Conservation (phyloP, 2,888 invertebrate species). For the Rotaria socialis region DNA sequence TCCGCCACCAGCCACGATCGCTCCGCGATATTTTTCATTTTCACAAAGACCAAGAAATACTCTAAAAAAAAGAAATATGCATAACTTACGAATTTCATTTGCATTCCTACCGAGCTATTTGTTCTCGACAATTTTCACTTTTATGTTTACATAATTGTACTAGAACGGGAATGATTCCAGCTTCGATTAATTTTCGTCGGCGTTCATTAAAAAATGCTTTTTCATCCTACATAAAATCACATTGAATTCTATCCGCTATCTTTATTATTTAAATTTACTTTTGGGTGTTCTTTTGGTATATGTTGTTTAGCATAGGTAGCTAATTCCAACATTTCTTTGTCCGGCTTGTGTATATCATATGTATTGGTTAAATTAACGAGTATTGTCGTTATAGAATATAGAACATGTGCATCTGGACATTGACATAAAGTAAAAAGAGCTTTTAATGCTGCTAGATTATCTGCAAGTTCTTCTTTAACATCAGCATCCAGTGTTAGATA, state of each 20-base stretch:
- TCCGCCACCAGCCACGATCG: conserved; percentile 42
- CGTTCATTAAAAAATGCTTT: conserved; percentile 79
- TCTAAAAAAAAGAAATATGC: background rate
- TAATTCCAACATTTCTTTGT: conserved; percentile 91
- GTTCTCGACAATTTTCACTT: conserved; percentile 82
- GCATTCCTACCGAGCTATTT: conserved; percentile 65
- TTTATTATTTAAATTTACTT: conserved; percentile 48
- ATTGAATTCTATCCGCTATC: too few species aligned
- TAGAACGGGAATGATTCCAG: conserved; percentile 81
- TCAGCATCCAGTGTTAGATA: conserved; percentile 95
- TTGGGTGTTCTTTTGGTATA: conserved; percentile 83
- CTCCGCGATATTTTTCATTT: conserved; percentile 47
- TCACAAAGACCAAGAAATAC: conserved; percentile 43
- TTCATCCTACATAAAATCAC: conserved; percentile 65
- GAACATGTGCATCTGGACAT: conserved; percentile 40
- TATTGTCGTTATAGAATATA: conserved; percentile 63
- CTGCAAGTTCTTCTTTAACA: conserved; percentile 89
- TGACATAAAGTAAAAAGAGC: conserved; percentile 37
- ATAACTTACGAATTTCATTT: background rate
- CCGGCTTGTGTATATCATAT: conserved; percentile 89
- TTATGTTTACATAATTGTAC: conserved; percentile 86
- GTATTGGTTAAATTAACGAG: conserved; percentile 93
- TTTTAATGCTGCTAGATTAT: conserved; percentile 69
- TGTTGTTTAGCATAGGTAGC: conserved; percentile 99
- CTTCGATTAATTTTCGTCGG: conserved; percentile 69